Evolutionary conservation across 2,888 invertebrate species (phyloP).

Genomic region (Autographa pulchrina): DNA sequence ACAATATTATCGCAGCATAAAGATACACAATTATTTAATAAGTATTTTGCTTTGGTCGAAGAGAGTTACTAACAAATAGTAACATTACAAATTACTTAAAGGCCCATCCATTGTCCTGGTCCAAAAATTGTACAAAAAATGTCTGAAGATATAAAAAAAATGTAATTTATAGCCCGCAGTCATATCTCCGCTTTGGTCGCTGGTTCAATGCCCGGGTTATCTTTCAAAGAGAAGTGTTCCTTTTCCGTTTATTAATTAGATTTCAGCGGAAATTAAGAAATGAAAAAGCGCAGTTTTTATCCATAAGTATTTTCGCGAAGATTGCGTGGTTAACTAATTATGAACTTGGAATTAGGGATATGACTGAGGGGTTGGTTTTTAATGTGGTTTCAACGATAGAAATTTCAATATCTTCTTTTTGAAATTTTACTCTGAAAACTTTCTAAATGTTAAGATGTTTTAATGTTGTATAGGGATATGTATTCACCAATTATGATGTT

Average conservation of each 20-base stretch:
- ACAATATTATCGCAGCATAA: too few species aligned
- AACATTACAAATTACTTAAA: neutral
- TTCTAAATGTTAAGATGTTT: too few species aligned
- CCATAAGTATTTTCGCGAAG: slow-evolving; percentile 25
- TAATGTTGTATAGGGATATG: too few species aligned
- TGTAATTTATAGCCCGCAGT: slow-evolving; percentile 61
- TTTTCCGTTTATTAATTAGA: slow-evolving; percentile 62
- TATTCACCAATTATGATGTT: too few species aligned
- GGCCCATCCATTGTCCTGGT: neutral
- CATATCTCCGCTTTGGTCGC: slow-evolving; percentile 46
- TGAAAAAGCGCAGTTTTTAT: slow-evolving; percentile 51
- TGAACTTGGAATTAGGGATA: slow-evolving; percentile 1
- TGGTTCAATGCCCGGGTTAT: slow-evolving; percentile 63
- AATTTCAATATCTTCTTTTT: neutral
- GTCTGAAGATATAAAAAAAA: slow-evolving; percentile 35
- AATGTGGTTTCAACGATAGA: neutral
- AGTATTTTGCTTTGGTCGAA: neutral
- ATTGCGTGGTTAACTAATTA: slow-evolving; percentile 31
- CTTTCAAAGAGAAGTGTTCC: slow-evolving; percentile 63
- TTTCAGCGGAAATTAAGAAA: slow-evolving; percentile 60
- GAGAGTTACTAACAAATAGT: neutral
- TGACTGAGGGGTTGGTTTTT: neutral
- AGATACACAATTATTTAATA: neutral
- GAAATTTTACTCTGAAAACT: too few species aligned
- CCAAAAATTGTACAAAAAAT: neutral